Conservation (phyloP, 2,797 vertebrate species). For the Danio choprae region DNA sequence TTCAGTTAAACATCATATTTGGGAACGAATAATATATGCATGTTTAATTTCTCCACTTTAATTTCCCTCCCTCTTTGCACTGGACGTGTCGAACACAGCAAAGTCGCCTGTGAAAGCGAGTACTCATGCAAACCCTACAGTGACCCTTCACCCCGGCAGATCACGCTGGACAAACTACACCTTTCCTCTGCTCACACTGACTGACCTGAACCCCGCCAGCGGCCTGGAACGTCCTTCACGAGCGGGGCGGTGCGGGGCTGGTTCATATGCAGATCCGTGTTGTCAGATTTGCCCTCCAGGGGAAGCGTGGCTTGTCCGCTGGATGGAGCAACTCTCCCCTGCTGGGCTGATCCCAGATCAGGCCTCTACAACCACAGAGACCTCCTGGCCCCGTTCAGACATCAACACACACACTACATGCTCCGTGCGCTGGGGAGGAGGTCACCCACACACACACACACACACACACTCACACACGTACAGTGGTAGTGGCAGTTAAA, state of each 20-base stretch:
- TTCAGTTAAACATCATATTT: too few relatives aligned
- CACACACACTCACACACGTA: too few relatives aligned
- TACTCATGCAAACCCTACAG: constrained; percentile 17
- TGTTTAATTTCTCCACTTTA: too few relatives aligned
- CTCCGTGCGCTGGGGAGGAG: constrained; percentile 81
- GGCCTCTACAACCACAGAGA: constrained; percentile 76
- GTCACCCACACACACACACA: constrained; percentile 68
- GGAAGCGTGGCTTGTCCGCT: constrained; percentile 79
- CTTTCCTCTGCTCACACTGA: neutral
- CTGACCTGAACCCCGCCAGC: constrained; percentile 4
- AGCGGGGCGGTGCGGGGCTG: constrained; percentile 41
- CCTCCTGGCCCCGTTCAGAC: constrained; percentile 80
- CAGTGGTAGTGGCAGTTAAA: constrained; percentile 73
- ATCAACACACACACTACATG: constrained; percentile 81
- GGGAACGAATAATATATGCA: too few relatives aligned
- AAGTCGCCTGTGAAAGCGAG: neutral
- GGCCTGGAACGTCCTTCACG: constrained; percentile 39
- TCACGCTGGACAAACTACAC: constrained; percentile 31
- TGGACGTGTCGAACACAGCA: neutral
- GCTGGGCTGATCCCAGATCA: constrained; percentile 77
- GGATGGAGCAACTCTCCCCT: constrained; percentile 72
- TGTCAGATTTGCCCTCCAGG: constrained; percentile 78
- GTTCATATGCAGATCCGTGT: constrained; percentile 74
- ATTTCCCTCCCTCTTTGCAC: neutral
- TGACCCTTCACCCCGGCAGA: constrained; percentile 33